These are phyloP conservation scores for Cyanoderma ruficeps DNA, from an alignment of 2,113 vertebrate genomes.

Conservation along the genomic window DNA sequence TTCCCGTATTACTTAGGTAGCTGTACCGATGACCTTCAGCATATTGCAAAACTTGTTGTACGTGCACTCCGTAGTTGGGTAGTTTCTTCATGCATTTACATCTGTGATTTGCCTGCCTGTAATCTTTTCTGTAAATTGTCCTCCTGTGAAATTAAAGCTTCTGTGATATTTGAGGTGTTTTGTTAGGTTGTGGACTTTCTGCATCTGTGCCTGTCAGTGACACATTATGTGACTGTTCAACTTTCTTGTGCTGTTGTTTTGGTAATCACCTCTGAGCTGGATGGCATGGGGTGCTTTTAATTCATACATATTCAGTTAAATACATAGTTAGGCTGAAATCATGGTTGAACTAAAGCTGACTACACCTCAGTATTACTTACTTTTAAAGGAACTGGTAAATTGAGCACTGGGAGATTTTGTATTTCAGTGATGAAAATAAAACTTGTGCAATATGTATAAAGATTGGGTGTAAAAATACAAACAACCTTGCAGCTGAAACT, in stretches of 20 bases:
- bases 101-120: neutral
- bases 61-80: neutral
- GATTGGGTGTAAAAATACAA: neutral
- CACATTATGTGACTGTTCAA: fast-evolving
- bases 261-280: neutral
- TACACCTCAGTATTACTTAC: neutral
- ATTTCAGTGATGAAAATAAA: neutral
- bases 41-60: neutral
- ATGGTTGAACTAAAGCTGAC: neutral
- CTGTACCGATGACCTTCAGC: neutral
- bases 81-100: neutral
- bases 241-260: neutral
- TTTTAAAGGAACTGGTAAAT: neutral
- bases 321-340: neutral
- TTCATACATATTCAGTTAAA: neutral
- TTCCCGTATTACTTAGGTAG: neutral
- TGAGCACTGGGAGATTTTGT: neutral
- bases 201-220: neutral
- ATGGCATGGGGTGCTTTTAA: neutral
- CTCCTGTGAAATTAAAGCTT: neutral
- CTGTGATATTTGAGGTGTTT: neutral
- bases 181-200: neutral
- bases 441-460: neutral
- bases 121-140: neutral
- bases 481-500: neutral